Base-by-base conservation (phyloP, 2,888 invertebrate genomes). In the Apamea sordens region DNA sequence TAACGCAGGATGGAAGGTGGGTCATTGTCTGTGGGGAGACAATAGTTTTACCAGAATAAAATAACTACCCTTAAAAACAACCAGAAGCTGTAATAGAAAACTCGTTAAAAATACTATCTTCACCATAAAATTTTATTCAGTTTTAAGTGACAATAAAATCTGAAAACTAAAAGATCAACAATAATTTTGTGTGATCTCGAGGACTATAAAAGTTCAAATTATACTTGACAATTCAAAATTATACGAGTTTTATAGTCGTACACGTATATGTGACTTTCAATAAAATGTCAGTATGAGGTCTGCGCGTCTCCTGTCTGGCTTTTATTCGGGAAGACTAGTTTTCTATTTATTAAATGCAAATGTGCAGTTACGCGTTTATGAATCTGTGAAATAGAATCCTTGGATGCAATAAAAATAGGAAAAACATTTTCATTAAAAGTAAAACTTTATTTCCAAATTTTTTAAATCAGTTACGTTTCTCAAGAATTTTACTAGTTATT, bases 71-170 rank as follows among this genome's bases (percentile, higher is more conserved):
- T 53, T 70, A 75, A 83, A 44, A 70, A 21, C 36, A 61, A 24
- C 41, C 36, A 61, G 53, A 36, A 15, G 18, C 59, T 78, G 59
- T n/a, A 80, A 82, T 83, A 82, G 78, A 82, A 84, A 84, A 82
- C 77, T 83, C 88, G 76, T 89, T 86, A 89, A 89, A 88, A 76
- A 59, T 68, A 59, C 77, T 79, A 82, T 80, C 75, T 72, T 73
- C 69, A 70, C 78, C 75, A 86, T 79, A 74, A 80, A 80, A 70
- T 86, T 92, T 92, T 90, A 93, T 91, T 88, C 36, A 82, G 84
- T 90, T 93, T 91, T 87, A 91, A 93, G 91, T 88, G 89, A 85
- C 86, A 75, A 82, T 93, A 93, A 94, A 93, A 90, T 82, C 76
- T 82, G 79, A 80, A 83, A 85, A 87, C 87, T 82, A 87, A 85